Base-by-base conservation (phyloP, 2,888 invertebrate species). In the Cheilosia vulpina region DNA sequence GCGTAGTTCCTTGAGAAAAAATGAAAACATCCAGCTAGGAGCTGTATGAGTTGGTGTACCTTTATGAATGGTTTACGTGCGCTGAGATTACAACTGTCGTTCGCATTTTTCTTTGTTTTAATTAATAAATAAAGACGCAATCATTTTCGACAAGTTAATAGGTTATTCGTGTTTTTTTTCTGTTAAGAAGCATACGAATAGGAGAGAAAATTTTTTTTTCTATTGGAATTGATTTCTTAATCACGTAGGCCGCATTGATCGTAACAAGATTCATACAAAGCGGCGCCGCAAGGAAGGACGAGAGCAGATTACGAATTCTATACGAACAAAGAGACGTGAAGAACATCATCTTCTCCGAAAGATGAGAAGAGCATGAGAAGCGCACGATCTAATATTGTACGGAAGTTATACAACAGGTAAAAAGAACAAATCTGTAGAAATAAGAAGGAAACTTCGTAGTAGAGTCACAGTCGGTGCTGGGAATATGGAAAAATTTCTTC, bases 41-140 rank as follows among this genome's bases (percentile, higher is more conserved):
- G n/a, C 47, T 11, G 53, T 69, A 62, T 69, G 53, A 57, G 72
- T 38, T 62, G 19, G 19, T 60, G 52, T 34, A 43, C 21, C 34
- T 45, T 7, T 55, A 55, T 55, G 34, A 45, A 45, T 63, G 63
- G 53, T 63, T 53, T 27, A 53, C 45, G n/a, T 27, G 31, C n/a
- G 34, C 47, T 31, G 19, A 43, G 21, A 50, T 60, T 41, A 2
- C 21, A 21, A 21, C 50, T 41, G n/a, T 55, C 7, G 6, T 50
- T 27, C 19, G 19, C 13, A 13, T 17, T 47, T n/a, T 53, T 0
- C 24, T 17, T 4, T 41, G 41, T 65, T 78, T 78, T 71, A 78
- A 78, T 78, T 78, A 78, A 62, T 45, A 15, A 60, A 24, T 62
- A 57, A 31, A 60, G 9, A 13, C 11, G 11, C 11, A n/a, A 78